A percentile compares a stretch with the other conserved stretches of the same genome.
Evolutionary conservation across 2,113 vertebrate species (phyloP).

Genomic region (Macrotus californicus): DNA sequence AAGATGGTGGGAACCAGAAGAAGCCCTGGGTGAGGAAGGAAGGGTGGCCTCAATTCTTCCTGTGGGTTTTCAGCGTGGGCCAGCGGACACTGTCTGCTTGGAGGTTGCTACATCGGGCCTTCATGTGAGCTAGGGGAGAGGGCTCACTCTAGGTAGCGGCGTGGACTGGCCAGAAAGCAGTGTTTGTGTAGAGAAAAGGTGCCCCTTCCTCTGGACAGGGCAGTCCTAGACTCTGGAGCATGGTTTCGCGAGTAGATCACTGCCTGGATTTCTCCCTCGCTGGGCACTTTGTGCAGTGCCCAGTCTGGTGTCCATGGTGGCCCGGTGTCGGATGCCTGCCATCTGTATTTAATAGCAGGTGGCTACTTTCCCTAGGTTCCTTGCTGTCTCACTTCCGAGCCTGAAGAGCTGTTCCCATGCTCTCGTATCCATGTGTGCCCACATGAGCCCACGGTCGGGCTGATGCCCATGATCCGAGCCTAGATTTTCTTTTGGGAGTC

Average conservation of each 20-base stretch:
- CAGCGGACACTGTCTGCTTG: neutral
- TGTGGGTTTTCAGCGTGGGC: neutral
- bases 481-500: neutral
- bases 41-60: neutral
- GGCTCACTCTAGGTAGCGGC: neutral
- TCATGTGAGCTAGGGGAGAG: neutral
- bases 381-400: neutral
- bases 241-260: neutral
- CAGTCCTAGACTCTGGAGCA: neutral
- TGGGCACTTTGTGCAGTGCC: neutral
- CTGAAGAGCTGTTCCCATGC: neutral
- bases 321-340: neutral
- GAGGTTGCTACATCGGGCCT: neutral
- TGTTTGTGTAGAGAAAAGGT: neutral
- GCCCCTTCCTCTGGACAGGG: neutral
- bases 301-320: neutral
- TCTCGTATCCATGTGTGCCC: neutral
- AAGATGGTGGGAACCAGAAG: neutral
- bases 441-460: neutral
- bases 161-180: neutral
- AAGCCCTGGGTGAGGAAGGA: neutral
- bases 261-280: neutral
- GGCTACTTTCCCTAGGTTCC: neutral
- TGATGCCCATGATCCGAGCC: rapidly evolving
- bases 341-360: neutral